These are phyloP conservation scores for Eurytemora carolleeae DNA, from an alignment of 1,140 invertebrate species.

Conservation along the genomic window DNA sequence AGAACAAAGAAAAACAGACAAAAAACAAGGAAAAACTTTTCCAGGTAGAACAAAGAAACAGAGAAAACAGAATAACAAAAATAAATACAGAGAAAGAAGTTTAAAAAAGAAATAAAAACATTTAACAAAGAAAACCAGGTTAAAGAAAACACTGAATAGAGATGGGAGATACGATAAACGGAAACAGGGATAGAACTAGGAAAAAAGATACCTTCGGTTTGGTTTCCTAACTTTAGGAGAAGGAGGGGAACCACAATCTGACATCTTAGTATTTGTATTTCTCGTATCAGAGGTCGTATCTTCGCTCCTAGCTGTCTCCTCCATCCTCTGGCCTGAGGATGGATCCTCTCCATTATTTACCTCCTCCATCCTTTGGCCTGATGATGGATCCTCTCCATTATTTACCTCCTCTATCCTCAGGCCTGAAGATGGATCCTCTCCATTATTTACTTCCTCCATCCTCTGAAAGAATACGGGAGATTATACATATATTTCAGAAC, in stretches of 20 bases:
- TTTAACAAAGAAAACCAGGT: no score
- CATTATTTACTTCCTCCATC: background rate
- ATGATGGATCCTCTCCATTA: background rate
- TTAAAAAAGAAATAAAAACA: no score
- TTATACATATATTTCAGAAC: background rate
- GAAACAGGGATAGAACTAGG: no score
- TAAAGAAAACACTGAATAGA: no score
- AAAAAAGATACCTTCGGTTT: no score
- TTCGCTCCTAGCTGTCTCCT: background rate
- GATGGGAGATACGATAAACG: no score
- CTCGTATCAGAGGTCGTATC: background rate
- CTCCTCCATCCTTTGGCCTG: background rate
- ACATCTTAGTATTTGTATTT: background rate
- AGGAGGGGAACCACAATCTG: background rate
- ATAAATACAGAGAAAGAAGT: no score
- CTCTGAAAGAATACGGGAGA: background rate
- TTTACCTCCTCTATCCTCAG: background rate
- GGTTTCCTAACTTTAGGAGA: background rate
- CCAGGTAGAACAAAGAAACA: no score
- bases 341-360: background rate
- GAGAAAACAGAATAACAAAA: no score
- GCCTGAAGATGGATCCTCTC: background rate
- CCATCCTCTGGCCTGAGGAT: background rate
- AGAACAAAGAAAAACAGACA: no score
- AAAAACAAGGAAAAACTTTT: no score